phyloP scores from a whole-genome alignment of 2,888 invertebrate genomes.

The Eupeodes latifasciatus region DNA sequence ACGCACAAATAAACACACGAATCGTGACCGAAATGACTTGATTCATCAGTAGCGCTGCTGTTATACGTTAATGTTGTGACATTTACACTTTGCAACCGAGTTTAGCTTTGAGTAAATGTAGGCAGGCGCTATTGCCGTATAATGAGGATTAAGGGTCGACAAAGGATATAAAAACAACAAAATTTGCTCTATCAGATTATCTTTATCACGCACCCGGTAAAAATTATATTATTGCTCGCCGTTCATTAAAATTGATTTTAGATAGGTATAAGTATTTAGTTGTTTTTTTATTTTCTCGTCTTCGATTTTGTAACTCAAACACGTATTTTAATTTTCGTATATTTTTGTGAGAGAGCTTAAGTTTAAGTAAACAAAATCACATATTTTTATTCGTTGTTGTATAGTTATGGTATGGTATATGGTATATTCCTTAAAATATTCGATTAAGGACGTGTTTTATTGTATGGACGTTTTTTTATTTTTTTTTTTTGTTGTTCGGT shows the following conservation, averaged over 20 bases:
- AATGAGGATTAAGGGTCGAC: not conserved
- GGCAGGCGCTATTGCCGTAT: not conserved
- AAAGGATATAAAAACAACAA: no score
- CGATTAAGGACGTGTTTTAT: constrained; percentile 20
- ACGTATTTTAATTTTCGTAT: constrained; percentile 24
- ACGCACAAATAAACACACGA: constrained; percentile 15
- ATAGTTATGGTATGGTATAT: no score
- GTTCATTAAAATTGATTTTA: constrained; percentile 20
- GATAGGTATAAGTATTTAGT: no score
- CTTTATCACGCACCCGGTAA: constrained; percentile 16
- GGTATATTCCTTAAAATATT: not conserved
- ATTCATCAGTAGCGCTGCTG: constrained; percentile 5
- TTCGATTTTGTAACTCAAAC: constrained; percentile 31
- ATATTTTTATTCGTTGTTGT: constrained; percentile 47
- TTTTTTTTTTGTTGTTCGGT: not conserved
- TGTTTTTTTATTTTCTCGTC: not conserved
- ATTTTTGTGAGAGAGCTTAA: not conserved
- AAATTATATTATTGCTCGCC: not conserved
- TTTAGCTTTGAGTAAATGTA: not conserved
- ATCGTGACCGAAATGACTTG: no score
- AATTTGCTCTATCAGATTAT: constrained; percentile 2
- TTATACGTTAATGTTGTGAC: not conserved
- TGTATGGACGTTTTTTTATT: constrained; percentile 15
- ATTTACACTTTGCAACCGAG: not conserved
- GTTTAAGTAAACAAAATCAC: constrained; percentile 24